Conservation (phyloP, 2,888 invertebrate genomes). For the Spilosoma lubricipeda region DNA sequence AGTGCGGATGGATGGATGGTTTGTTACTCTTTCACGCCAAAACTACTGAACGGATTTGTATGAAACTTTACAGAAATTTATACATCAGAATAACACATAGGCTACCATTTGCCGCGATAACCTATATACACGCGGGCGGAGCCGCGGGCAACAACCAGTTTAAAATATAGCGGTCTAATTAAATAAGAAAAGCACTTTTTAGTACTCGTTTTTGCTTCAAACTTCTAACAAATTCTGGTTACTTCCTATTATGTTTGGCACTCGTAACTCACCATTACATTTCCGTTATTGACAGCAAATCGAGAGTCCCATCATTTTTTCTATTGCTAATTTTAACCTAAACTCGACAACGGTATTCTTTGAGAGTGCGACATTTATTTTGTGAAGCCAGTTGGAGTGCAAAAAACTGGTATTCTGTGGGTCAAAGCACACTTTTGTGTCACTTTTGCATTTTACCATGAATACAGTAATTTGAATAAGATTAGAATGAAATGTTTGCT, state of each 20-base stretch:
- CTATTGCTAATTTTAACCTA: constrained; percentile 31
- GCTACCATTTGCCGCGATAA: no score
- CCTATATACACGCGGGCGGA: no score
- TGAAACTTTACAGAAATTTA: no score
- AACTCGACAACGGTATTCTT: constrained; percentile 39
- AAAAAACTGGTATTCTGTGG: constrained; percentile 36
- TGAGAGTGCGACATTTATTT: constrained; percentile 24
- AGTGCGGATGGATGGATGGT: no score
- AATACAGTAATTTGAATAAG: constrained; percentile 3
- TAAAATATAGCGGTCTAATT: not conserved
- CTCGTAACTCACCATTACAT: constrained; percentile 5
- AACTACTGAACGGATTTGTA: no score
- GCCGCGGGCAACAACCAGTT: not conserved
- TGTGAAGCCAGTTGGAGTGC: constrained; percentile 8
- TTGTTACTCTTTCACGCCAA: no score
- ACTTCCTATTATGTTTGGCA: not conserved
- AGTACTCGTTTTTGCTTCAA: not conserved
- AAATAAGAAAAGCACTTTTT: not conserved
- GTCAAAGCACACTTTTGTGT: constrained; percentile 19
- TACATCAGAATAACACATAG: no score
- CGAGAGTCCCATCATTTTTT: constrained; percentile 33
- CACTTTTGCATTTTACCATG: constrained; percentile 12
- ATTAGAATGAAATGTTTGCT: constrained; percentile 23
- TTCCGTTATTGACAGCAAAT: constrained; percentile 21
- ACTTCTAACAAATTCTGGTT: not conserved